Base-by-base conservation (phyloP, 2,113 vertebrate genomes). In the Xyrauchen texanus region DNA sequence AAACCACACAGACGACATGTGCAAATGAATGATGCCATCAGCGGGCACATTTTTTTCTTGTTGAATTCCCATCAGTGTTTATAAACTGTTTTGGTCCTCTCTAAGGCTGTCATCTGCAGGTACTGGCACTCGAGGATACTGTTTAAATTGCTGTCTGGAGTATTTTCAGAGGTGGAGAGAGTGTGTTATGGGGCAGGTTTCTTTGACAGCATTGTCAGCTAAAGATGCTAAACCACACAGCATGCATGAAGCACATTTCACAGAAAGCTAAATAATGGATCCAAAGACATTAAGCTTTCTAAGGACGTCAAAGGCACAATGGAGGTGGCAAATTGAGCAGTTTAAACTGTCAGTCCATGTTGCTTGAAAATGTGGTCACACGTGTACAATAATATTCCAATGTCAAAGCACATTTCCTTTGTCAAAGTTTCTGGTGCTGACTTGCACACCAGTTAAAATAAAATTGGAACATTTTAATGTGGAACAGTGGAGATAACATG, bases 141-240 rank as follows among this genome's bases (percentile, higher is more conserved):
- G 9, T 47, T 57, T 52, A 79, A 82, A 75, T 73, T 60, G 76
- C 65, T 52, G 77, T 42, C 72, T 34, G 15, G 72, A 68, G 77
- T 73, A 45, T 63, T 64, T 79, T 82, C 44, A 66, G 53, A 72
- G 62, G 52, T 66, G 67, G 46, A 73, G 15, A 61, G 57, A 15
- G 57, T 67, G 75, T 45, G 47, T 67, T 34, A 66, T n/a, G 68
- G 64, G 52, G 67, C 83, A 85, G 77, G 62, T 80, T 82, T 79
- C 67, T 72, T 71, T 82, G 83, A 82, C 80, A 80, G 72, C n/a
- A 44, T 12, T 79, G 71, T 77, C 77, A 85, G 49, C 51, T 72
- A 76, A 71, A 79, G 80, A 82, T 77, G 66, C 67, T 67, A 47
- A 60, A 63, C n/a, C 69, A 46, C 71, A 71, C 60, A 79, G 67